Percentiles rank a stretch among this genome's conserved stretches.
These are phyloP conservation scores for Parnassius apollo DNA, from an alignment of 2,888 invertebrate genomes.

Conservation along the genomic window DNA sequence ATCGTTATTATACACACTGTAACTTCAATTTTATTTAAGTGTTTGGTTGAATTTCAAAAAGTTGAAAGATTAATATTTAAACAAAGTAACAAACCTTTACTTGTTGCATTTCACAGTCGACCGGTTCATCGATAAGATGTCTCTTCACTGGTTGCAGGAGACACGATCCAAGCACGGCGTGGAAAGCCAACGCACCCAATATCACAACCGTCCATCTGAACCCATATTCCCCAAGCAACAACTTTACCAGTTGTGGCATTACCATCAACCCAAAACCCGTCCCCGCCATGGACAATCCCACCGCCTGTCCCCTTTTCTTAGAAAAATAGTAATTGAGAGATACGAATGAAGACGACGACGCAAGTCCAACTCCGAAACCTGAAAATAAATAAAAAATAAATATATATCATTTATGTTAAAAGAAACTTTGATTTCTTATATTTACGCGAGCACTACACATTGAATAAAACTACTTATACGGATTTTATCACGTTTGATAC, in stretches of 20 bases:
- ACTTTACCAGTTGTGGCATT: constrained; percentile 87
- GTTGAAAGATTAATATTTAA: too few species aligned
- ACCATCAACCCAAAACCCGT: constrained; percentile 90
- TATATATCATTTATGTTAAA: too few species aligned
- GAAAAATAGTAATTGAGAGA: constrained; percentile 89
- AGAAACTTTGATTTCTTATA: too few species aligned
- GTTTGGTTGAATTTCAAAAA: too few species aligned
- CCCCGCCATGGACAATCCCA: constrained; percentile 89
- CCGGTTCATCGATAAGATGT: constrained; percentile 83
- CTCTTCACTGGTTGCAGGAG: constrained; percentile 86
- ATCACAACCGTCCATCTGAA: constrained; percentile 86
- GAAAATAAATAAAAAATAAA: constrained; percentile 38
- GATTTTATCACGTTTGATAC: too few species aligned
- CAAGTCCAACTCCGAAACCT: constrained; percentile 89
- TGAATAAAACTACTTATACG: too few species aligned
- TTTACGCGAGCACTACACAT: too few species aligned
- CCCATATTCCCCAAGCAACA: constrained; percentile 82
- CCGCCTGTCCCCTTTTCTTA: constrained; percentile 88
- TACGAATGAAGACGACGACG: constrained; percentile 89
- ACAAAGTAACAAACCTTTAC: constrained; percentile 54
- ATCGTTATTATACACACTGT: too few species aligned
- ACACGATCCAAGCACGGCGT: constrained; percentile 84
- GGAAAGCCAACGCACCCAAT: constrained; percentile 84
- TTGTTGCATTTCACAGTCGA: constrained; percentile 76
- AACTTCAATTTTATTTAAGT: too few species aligned